phyloP scores from a whole-genome alignment of 2,888 invertebrate species.

The Hypolimnas misippus region DNA sequence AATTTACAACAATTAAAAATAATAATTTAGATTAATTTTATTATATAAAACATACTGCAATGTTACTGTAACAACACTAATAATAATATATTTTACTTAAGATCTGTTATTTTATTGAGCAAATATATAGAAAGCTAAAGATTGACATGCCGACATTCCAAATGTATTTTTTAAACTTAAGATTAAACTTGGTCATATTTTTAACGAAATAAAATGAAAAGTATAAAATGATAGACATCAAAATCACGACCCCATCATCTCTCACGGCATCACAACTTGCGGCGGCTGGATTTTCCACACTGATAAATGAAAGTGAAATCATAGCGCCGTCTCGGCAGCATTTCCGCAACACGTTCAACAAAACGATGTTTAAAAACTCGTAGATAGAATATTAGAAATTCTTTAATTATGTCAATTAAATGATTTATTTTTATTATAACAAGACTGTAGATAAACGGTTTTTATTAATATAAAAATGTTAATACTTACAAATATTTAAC shows the following conservation, averaged over 20 bases:
- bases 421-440: background rate
- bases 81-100: too few relatives aligned
- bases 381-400: conserved; percentile 47
- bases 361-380: conserved; percentile 50
- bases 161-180: background rate
- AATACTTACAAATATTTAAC: too few relatives aligned
- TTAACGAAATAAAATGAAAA: background rate
- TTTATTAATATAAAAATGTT: too few relatives aligned
- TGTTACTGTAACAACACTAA: too few relatives aligned
- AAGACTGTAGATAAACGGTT: too few relatives aligned
- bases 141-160: too few relatives aligned
- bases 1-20: conserved; percentile 1
- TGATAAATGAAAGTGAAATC: conserved; percentile 77
- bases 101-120: too few relatives aligned
- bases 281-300: conserved; percentile 59
- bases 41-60: background rate
- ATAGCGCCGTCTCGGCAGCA: conserved; percentile 44
- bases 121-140: too few relatives aligned
- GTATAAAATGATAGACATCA: conserved; percentile 5
- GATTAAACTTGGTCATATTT: background rate
- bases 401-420: conserved; percentile 14
- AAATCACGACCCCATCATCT: conserved; percentile 8
- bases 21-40: background rate
- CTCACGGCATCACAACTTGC: conserved; percentile 23
- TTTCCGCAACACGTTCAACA: conserved; percentile 61